A percentile compares a stretch with the other conserved stretches of the same genome.
These are phyloP conservation scores for Cantharis rustica DNA, from an alignment of 2,888 invertebrate genomes.

Conservation along the genomic window DNA sequence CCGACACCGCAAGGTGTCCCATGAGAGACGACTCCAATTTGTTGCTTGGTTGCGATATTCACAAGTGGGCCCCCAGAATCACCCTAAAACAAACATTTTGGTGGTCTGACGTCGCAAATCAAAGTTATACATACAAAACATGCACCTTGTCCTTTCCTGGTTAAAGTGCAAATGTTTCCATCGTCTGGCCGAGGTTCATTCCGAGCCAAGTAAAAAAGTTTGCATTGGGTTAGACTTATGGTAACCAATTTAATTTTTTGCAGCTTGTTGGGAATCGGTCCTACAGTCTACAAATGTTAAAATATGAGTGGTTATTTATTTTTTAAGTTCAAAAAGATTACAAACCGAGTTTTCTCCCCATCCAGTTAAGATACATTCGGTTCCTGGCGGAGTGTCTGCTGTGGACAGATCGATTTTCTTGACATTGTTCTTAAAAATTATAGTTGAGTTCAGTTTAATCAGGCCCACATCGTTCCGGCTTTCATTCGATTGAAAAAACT, in stretches of 20 bases:
- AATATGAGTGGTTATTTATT: too few species aligned
- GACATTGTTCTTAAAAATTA: background rate
- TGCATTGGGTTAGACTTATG: background rate
- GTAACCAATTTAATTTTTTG: background rate
- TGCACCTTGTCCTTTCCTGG: background rate
- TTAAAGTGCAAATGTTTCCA: background rate
- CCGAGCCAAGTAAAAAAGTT: background rate
- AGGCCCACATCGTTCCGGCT: background rate
- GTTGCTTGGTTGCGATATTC: background rate
- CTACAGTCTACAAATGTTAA: background rate
- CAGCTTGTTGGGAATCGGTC: background rate
- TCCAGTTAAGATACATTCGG: background rate
- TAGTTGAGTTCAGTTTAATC: background rate
- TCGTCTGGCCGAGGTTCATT: background rate
- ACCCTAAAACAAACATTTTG: background rate
- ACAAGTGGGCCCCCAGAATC: background rate
- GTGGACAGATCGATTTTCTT: background rate
- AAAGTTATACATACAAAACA: background rate
- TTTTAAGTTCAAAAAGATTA: background rate
- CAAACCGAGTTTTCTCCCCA: background rate
- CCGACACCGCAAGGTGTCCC: background rate
- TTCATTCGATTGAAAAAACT: background rate
- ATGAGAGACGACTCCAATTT: background rate
- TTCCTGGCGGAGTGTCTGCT: background rate
- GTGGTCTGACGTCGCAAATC: too few species aligned